A percentile compares a stretch with the other conserved stretches of the same genome.
phyloP scores from a whole-genome alignment of 1,140 invertebrate genomes.

The Drosophila auraria region DNA sequence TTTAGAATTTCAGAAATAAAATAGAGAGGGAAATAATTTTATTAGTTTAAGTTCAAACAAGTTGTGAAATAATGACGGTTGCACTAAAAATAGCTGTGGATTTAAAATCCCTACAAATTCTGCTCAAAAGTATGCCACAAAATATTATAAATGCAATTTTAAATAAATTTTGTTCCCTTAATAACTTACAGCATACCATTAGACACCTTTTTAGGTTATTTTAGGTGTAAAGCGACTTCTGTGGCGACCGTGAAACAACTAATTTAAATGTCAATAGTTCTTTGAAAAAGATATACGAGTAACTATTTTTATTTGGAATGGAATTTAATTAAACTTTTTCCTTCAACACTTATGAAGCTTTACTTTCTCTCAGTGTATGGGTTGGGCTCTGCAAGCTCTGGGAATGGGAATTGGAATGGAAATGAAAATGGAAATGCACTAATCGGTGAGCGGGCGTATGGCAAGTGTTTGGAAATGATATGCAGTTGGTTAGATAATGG shows the following conservation, averaged over 20 bases:
- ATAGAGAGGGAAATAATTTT: neutral
- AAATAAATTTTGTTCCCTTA: neutral
- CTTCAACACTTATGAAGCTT: neutral
- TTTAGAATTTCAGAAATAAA: neutral
- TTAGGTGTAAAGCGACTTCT: neutral
- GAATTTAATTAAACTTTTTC: neutral
- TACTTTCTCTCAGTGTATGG: constrained; percentile 25
- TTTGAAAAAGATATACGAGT: neutral
- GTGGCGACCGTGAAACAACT: too few relatives aligned
- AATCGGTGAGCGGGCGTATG: constrained; percentile 48
- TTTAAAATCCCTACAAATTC: neutral
- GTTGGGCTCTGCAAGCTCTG: constrained; percentile 12
- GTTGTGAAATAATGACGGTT: neutral
- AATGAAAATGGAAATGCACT: constrained; percentile 30
- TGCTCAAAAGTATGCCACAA: neutral
- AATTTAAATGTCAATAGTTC: neutral
- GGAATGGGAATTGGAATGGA: constrained; percentile 21
- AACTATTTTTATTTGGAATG: neutral
- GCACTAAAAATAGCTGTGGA: neutral
- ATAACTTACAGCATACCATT: neutral
- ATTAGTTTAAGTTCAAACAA: neutral
- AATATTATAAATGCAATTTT: neutral
- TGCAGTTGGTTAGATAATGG: constrained; percentile 39
- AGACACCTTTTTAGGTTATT: neutral
- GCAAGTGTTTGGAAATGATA: constrained; percentile 48